These are phyloP conservation scores for Mechanitis mazaeus DNA, from an alignment of 2,888 invertebrate species.

Conservation along the genomic window DNA sequence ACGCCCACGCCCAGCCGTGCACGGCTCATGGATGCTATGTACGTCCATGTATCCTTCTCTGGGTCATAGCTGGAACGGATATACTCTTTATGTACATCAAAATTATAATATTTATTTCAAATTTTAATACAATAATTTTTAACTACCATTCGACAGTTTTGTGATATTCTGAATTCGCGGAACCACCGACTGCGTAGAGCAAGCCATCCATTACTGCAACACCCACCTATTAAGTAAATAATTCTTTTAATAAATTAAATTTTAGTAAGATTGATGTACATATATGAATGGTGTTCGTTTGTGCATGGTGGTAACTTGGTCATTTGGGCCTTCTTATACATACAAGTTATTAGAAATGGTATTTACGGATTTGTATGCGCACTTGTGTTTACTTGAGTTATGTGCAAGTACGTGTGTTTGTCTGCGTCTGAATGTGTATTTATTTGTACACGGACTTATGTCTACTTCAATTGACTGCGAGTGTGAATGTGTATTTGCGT, in stretches of 20 bases:
- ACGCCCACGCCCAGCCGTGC: conserved; percentile 89
- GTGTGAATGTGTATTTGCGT: not conserved
- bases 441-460: too few species aligned
- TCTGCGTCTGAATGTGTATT: not conserved
- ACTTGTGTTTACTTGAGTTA: not conserved
- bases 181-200: conserved; percentile 94
- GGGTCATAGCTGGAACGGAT: conserved; percentile 84
- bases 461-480: too few species aligned
- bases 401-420: not conserved
- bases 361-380: too few species aligned
- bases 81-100: too few species aligned
- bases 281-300: too few species aligned
- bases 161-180: conserved; percentile 90
- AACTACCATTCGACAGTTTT: conserved; percentile 91
- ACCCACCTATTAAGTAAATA: conserved; percentile 76
- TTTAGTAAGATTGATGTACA: too few species aligned
- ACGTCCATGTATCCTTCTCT: conserved; percentile 87
- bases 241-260: not conserved
- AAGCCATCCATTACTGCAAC: conserved; percentile 96
- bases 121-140: not conserved
- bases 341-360: too few species aligned
- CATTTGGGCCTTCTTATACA: too few species aligned
- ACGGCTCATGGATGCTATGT: conserved; percentile 83
- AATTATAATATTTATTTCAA: not conserved
- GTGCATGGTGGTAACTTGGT: too few species aligned